A percentile compares a stretch with the other conserved stretches of the same genome.
Evolutionary conservation across 2,888 invertebrate species (phyloP).

Genomic region (Troides aeacus): DNA sequence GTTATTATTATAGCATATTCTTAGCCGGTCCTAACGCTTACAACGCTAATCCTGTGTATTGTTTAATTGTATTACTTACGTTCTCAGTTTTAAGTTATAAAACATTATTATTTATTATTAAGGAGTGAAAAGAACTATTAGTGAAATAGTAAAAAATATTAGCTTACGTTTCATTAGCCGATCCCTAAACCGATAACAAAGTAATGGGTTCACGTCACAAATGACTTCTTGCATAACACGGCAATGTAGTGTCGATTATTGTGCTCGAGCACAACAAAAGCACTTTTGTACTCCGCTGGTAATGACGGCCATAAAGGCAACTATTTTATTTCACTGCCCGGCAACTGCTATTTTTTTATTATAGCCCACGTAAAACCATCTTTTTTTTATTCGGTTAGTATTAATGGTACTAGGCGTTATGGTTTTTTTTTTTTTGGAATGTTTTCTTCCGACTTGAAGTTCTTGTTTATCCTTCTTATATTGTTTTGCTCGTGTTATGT

Average conservation of each 20-base stretch:
- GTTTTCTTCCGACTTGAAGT: too few relatives aligned
- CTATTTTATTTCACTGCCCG: conserved; percentile 1
- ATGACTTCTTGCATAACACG: conserved; percentile 40
- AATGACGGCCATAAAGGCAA: conserved; percentile 11
- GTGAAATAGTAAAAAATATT: too few relatives aligned
- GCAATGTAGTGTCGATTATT: conserved; percentile 50
- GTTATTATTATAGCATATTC: too few relatives aligned
- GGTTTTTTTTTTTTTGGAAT: not conserved
- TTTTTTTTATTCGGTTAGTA: not conserved
- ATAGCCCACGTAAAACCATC: not conserved
- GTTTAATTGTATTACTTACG: too few relatives aligned
- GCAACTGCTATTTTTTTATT: not conserved
- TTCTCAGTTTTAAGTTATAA: too few relatives aligned
- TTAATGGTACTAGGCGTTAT: not conserved
- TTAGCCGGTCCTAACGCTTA: too few relatives aligned
- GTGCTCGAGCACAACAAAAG: conserved; percentile 43
- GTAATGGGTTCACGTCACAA: conserved; percentile 18
- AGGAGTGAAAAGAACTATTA: too few relatives aligned
- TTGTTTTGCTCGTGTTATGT: too few relatives aligned
- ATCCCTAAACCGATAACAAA: conserved; percentile 10
- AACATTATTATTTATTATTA: too few relatives aligned
- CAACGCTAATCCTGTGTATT: too few relatives aligned
- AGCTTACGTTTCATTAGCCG: not conserved
- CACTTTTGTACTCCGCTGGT: conserved; percentile 26
- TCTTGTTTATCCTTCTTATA: too few relatives aligned